phyloP scores from a whole-genome alignment of 2,888 invertebrate genomes.

The Chydorus sphaericus region DNA sequence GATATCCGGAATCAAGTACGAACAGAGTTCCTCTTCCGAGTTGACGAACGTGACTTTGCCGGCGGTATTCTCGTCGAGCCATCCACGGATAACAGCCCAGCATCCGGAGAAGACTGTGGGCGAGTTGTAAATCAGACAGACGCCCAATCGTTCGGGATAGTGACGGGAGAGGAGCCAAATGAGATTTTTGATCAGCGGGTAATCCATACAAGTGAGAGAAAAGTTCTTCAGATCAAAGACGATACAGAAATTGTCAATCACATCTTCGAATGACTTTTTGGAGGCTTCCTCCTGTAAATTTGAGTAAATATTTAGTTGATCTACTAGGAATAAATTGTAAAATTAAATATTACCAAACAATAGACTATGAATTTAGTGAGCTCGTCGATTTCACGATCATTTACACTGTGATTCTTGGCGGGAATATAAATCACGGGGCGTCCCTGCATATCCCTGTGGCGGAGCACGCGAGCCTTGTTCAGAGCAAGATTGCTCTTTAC shows the following conservation, averaged over 20 bases:
- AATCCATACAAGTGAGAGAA: slow-evolving; percentile 57
- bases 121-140: slow-evolving; percentile 58
- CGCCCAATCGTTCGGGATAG: slow-evolving; percentile 61
- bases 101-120: slow-evolving; percentile 59
- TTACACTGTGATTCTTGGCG: slow-evolving; percentile 53
- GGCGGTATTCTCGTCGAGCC: slow-evolving; percentile 62
- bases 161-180: slow-evolving; percentile 62
- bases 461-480: slow-evolving; percentile 50
- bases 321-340: neutral
- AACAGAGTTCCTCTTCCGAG: slow-evolving; percentile 52
- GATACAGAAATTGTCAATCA: slow-evolving; percentile 61
- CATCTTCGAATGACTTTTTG: slow-evolving; percentile 61
- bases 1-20: slow-evolving; percentile 61
- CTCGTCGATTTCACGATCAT: slow-evolving; percentile 55
- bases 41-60: slow-evolving; percentile 57
- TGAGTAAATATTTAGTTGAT: neutral
- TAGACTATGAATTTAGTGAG: slow-evolving; percentile 62
- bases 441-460: slow-evolving; percentile 54
- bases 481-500: slow-evolving; percentile 41
- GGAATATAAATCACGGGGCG: slow-evolving; percentile 65
- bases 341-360: slow-evolving; percentile 42
- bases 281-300: slow-evolving; percentile 50
- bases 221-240: slow-evolving; percentile 61
- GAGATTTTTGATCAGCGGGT: slow-evolving; percentile 60
- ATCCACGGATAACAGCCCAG: slow-evolving; percentile 60